phyloP scores from a whole-genome alignment of 2,888 invertebrate species.

The Ormyrus thymus region DNA sequence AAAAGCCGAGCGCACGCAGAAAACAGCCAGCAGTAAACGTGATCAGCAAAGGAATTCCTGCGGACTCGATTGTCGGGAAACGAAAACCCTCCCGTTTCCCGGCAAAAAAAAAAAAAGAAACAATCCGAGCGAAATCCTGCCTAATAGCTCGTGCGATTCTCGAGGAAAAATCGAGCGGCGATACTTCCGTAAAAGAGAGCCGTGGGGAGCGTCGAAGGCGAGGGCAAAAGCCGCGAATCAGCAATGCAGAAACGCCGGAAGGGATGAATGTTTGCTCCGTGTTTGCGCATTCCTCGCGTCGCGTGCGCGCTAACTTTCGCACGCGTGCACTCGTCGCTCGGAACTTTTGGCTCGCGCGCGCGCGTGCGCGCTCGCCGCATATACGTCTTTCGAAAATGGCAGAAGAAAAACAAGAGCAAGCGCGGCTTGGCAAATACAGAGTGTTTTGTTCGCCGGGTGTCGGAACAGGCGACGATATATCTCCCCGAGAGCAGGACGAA shows the following conservation, averaged over 20 bases:
- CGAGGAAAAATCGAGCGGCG: no score
- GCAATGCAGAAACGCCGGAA: not conserved
- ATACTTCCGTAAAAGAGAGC: not conserved
- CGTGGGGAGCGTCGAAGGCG: not conserved
- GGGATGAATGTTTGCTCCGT: conserved; percentile 7
- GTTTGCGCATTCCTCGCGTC: not conserved
- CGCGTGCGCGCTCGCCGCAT: not conserved
- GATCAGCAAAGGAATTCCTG: no score
- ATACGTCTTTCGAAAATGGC: conserved; percentile 16
- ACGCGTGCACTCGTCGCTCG: conserved; percentile 13
- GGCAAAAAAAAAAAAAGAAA: no score
- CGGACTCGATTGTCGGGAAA: no score
- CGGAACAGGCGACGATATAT: no score
- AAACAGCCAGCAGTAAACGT: no score
- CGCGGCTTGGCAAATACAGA: conserved; percentile 17
- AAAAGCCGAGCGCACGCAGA: no score
- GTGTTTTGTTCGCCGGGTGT: conserved; percentile 15
- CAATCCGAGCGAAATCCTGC: no score
- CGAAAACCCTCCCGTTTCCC: no score
- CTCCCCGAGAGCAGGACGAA: not conserved
- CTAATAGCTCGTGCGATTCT: no score
- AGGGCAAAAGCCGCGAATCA: not conserved
- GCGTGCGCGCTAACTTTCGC: conserved; percentile 15
- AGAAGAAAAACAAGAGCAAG: conserved; percentile 11
- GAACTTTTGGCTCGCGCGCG: not conserved